Evolutionary conservation across 2,888 invertebrate species (phyloP), one percentile per base, ranked within the genome.

Genomic region (Piscicola geometra): DNA sequence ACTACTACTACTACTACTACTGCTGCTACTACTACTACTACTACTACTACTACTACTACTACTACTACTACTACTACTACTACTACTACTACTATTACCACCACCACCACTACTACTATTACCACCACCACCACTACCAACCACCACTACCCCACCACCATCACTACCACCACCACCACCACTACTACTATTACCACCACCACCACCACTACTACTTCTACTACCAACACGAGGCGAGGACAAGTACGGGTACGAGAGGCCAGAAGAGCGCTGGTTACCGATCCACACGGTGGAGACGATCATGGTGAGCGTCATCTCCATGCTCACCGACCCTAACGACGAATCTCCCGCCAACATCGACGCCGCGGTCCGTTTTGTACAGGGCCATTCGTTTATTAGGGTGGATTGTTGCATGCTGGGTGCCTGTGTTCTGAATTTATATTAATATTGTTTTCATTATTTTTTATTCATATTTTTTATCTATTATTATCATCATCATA

Each of bases 331-430:
- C 89, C 98, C 98, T 79, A 98, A 98, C 86, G 97, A 96, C 86
- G 97, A 98, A 88, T 96, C 95, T 86, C 97, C 97, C 81, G 98
- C 98, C 84, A 98, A 98, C 88, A 96, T 98, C 83, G 98, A 98
- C 89, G 97, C 98, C 86, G 97, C 97, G 85, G 94, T 94, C 88
- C 90, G 92, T 77, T 28, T 21, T n/a, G n/a, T n/a, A n/a, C n/a
- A n/a, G n/a, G n/a, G n/a, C n/a, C n/a, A n/a, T n/a, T n/a, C n/a
- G 18, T 9, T 70, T 5, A 18, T 35, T 75, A 73, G 30, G 9
- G 30, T 12, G 5, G 9, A 36, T n/a, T 5, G 33, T 9, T 75
- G 15, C 9, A 18, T 72, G 9, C n/a, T 12, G 18, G 21, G 12
- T n/a, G 74, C 12, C n/a, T n/a, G n/a, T n/a, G n/a, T n/a, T n/a